Evolutionary conservation across 2,888 invertebrate species (phyloP).

Genomic region (Dermolepida albohirtum): DNA sequence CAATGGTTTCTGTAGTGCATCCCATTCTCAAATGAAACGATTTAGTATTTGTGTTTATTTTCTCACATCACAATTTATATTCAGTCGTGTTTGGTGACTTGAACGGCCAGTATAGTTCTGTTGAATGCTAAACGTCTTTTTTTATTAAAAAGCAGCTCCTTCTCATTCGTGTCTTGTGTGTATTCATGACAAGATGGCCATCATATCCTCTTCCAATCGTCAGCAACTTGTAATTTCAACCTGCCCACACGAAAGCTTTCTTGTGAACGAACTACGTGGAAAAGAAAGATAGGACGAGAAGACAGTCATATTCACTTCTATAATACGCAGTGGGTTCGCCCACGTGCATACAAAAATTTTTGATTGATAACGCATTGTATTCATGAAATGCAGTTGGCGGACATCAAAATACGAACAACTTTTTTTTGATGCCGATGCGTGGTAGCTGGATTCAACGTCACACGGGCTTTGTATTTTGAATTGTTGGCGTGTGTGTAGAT

Average conservation of each 20-base stretch:
- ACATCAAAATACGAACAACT: slow-evolving; percentile 38
- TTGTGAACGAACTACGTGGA: neutral
- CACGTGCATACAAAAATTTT: slow-evolving; percentile 30
- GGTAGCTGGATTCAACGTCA: slow-evolving; percentile 29
- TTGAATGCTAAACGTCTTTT: no score
- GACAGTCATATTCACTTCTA: neutral
- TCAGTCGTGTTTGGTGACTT: no score
- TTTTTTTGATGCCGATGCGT: slow-evolving; percentile 40
- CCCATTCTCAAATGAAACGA: no score
- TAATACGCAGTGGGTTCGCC: slow-evolving; percentile 11
- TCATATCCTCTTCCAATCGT: slow-evolving; percentile 18
- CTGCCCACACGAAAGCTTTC: slow-evolving; percentile 13
- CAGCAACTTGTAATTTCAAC: slow-evolving; percentile 22
- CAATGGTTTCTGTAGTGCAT: no score
- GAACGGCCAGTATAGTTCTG: no score
- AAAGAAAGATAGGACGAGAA: slow-evolving; percentile 11
- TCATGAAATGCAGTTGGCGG: slow-evolving; percentile 44
- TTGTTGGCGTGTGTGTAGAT: slow-evolving; percentile 11
- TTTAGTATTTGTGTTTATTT: no score
- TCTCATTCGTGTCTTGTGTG: no score
- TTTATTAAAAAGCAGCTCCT: no score
- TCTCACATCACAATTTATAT: no score
- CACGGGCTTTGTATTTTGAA: slow-evolving; percentile 6
- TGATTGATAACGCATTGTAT: slow-evolving; percentile 49
- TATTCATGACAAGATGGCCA: no score